These are phyloP conservation scores for Antigone vipio DNA, from an alignment of 2,113 vertebrate genomes.

Conservation along the genomic window DNA sequence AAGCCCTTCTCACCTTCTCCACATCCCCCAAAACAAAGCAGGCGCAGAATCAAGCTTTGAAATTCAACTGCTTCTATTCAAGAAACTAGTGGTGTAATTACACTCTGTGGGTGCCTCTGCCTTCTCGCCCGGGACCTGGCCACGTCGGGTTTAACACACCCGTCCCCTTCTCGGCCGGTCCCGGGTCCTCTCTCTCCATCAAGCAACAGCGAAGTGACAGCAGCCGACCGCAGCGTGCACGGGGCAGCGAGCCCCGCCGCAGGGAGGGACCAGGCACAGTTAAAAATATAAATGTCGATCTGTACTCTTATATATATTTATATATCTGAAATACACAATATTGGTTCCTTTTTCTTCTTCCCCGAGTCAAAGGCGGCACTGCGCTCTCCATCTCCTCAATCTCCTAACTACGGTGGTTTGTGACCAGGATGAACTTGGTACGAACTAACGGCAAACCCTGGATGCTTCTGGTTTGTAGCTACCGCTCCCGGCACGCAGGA, in stretches of 20 bases:
- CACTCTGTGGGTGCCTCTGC: background rate
- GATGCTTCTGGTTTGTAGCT: background rate
- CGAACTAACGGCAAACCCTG: background rate
- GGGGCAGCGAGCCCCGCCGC: background rate
- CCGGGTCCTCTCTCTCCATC: conserved; percentile 25
- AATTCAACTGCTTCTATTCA: conserved; percentile 43
- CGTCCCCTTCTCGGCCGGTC: conserved; percentile 16
- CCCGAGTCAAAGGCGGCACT: conserved; percentile 45
- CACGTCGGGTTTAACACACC: background rate
- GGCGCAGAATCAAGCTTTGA: background rate
- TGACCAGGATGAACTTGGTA: background rate
- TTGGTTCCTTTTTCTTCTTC: background rate
- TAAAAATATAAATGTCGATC: conserved; percentile 70
- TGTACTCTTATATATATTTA: conserved; percentile 29
- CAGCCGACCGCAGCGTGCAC: conserved; percentile 34
- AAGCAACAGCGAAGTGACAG: conserved; percentile 56
- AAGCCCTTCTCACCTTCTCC: fast-evolving
- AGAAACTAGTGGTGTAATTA: background rate
- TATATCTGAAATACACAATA: conserved; percentile 60
- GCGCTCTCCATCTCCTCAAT: conserved; percentile 23
- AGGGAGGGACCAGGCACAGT: conserved; percentile 1
- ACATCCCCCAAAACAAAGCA: background rate
- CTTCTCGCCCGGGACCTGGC: background rate
- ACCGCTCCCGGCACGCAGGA: background rate
- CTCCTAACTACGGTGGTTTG: background rate